These are phyloP conservation scores for Gymnogyps californianus DNA, from an alignment of 2,113 vertebrate genomes.

Conservation along the genomic window DNA sequence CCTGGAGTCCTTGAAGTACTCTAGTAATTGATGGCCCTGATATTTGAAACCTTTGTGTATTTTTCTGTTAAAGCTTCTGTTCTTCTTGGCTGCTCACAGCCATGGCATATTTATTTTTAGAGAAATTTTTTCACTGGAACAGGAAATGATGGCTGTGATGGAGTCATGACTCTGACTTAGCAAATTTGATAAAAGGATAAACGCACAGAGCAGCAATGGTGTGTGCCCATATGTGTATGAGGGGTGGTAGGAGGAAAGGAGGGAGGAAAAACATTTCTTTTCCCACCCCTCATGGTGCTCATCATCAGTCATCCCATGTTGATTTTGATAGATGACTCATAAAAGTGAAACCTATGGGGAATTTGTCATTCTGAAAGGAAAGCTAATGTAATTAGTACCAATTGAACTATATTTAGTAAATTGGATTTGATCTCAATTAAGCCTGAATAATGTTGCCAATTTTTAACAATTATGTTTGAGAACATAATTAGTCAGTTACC, in stretches of 20 bases:
- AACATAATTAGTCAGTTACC: constrained; percentile 64
- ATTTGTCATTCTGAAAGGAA: constrained; percentile 77
- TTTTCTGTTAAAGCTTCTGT: constrained; percentile 62
- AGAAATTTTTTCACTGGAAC: constrained; percentile 63
- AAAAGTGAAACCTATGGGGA: constrained; percentile 76
- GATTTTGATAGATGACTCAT: constrained; percentile 70
- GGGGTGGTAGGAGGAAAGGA: not conserved
- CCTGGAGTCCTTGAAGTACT: constrained; percentile 63
- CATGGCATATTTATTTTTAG: constrained; percentile 62
- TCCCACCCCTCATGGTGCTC: constrained; percentile 35
- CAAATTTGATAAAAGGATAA: constrained; percentile 58
- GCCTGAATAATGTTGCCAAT: constrained; percentile 79
- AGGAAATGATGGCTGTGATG: constrained; percentile 65
- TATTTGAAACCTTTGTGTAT: constrained; percentile 71
- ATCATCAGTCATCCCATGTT: constrained; percentile 65
- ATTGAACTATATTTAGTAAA: constrained; percentile 72
- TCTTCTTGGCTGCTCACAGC: constrained; percentile 57
- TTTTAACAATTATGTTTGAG: constrained; percentile 80
- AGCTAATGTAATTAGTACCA: constrained; percentile 80
- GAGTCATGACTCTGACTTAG: constrained; percentile 66
- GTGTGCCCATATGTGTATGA: not conserved
- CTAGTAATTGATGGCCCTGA: constrained; percentile 73
- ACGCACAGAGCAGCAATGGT: not conserved
- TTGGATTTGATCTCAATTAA: constrained; percentile 75
- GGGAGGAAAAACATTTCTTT: not conserved